phyloP scores from a whole-genome alignment of 2,888 invertebrate genomes.

The Pedicia rivosa region DNA sequence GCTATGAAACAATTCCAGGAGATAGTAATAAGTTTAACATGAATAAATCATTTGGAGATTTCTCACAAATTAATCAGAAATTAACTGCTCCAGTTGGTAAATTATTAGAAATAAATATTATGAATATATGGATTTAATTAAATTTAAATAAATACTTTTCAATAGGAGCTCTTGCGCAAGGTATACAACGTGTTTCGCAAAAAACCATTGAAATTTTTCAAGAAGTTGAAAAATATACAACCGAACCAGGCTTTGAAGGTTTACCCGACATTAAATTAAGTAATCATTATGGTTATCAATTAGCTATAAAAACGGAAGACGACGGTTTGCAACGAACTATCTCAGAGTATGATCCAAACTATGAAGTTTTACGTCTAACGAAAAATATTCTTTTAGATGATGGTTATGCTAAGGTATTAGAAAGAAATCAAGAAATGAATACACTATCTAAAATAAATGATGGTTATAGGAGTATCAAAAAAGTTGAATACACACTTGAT shows the following conservation, averaged over 20 bases:
- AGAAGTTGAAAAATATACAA: conserved; percentile 15
- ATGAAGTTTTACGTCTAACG: conserved; percentile 50
- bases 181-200: conserved; percentile 7
- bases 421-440: conserved; percentile 24
- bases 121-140: no score
- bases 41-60: background rate
- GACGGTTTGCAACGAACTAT: conserved; percentile 12
- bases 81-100: no score
- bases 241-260: conserved; percentile 21
- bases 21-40: conserved; percentile 16
- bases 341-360: conserved; percentile 59
- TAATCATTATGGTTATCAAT: conserved; percentile 56
- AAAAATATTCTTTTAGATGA: conserved; percentile 27
- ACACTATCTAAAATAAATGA: conserved; percentile 10
- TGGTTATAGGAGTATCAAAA: conserved; percentile 12
- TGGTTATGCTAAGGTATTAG: conserved; percentile 29
- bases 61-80: no score
- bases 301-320: conserved; percentile 29
- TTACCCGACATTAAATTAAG: conserved; percentile 26
- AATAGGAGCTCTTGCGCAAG: conserved; percentile 1
- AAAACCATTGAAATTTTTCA: conserved; percentile 3
- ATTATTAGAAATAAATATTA: no score
- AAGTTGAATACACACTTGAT: background rate
- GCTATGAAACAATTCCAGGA: conserved; percentile 41
- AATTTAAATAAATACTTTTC: background rate